Base-by-base conservation (phyloP, 2,113 vertebrate species). In the Brevimyrus niger region DNA sequence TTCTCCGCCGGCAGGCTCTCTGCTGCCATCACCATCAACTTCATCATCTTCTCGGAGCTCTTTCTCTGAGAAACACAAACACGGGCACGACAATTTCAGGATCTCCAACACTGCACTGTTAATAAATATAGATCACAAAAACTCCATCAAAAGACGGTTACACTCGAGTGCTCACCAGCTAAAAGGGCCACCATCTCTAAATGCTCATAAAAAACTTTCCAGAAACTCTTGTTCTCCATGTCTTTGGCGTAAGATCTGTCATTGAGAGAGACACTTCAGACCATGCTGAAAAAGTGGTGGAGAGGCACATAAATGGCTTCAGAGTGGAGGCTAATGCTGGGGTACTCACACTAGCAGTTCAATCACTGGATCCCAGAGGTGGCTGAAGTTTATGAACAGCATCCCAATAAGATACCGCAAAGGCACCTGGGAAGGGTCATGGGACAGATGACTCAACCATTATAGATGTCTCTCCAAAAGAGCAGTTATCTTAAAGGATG, bases 161-260 rank as follows among this genome's bases (percentile, higher is more conserved):
- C 35, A 80, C 35, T 80, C 0, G 11, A 51, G 23, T 55, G 86
- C 93, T 91, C 84, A 96, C 96, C 96, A 42, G 95, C 93, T 15
- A 96, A 87, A n/a, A 90, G 90, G 3, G 97, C 97, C 91, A 98
- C 97, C 93, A 95, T 97, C 91, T 98, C 97, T 92, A 99, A 94
- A 91, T 98, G 97, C 89, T 99, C 97, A 94, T 97, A 93, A 89
- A 95, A 98, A 88, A 99, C 95, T 80, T 93, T 96, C 98, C 98
- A 99, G 94, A 99, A 99, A 15, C 96, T 96, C 91, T 97, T 99
- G 92, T 97, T 99, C 92, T 98, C 97, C 98, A 99, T 98, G 91
- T 96, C 97, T 92, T 94, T 96, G 89, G 98, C 98, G 91, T 99
- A 95, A 89, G 95, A 98, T 93, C 98, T 99, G 95, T 2, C 91